Evolutionary conservation across 2,888 invertebrate genomes (phyloP).

Genomic region (Cheilosia pagana): DNA sequence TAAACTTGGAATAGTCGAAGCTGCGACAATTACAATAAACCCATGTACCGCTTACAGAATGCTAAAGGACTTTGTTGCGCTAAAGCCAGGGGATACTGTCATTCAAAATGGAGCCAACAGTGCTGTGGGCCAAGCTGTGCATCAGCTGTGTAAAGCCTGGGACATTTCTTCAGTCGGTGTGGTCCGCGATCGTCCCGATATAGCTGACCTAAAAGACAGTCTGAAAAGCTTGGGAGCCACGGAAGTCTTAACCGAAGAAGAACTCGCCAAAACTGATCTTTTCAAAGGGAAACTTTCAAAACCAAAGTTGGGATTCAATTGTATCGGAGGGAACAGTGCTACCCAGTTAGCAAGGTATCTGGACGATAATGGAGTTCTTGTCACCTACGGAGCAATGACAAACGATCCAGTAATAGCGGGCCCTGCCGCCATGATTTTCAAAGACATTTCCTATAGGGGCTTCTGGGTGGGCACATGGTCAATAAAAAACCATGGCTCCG

Average conservation of each 20-base stretch:
- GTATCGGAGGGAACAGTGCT: slow-evolving; percentile 96
- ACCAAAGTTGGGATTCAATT: slow-evolving; percentile 95
- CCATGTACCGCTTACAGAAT: slow-evolving; percentile 98
- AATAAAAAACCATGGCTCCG: slow-evolving; percentile 84
- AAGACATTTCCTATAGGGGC: slow-evolving; percentile 90
- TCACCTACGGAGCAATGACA: slow-evolving; percentile 98
- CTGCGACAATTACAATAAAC: slow-evolving; percentile 96
- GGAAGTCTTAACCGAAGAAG: slow-evolving; percentile 93
- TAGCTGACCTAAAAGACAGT: slow-evolving; percentile 87
- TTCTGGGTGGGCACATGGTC: slow-evolving; percentile 97
- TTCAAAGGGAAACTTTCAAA: slow-evolving; percentile 86
- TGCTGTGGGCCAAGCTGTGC: slow-evolving; percentile 96
- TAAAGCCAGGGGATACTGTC: slow-evolving; percentile 92
- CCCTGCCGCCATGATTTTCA: slow-evolving; percentile 92
- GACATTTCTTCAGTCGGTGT: slow-evolving; percentile 93
- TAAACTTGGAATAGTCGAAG: slow-evolving; percentile 89
- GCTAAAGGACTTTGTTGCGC: slow-evolving; percentile 92
- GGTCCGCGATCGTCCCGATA: slow-evolving; percentile 90
- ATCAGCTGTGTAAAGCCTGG: slow-evolving; percentile 93
- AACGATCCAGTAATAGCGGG: slow-evolving; percentile 92
- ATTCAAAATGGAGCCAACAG: slow-evolving; percentile 99
- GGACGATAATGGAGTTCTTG: slow-evolving; percentile 89
- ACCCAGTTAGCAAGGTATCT: slow-evolving; percentile 91
- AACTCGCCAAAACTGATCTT: slow-evolving; percentile 86
- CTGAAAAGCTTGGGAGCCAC: slow-evolving; percentile 91